Conservation (phyloP, 2,113 vertebrate genomes). For the Aldabrachelys gigantea region DNA sequence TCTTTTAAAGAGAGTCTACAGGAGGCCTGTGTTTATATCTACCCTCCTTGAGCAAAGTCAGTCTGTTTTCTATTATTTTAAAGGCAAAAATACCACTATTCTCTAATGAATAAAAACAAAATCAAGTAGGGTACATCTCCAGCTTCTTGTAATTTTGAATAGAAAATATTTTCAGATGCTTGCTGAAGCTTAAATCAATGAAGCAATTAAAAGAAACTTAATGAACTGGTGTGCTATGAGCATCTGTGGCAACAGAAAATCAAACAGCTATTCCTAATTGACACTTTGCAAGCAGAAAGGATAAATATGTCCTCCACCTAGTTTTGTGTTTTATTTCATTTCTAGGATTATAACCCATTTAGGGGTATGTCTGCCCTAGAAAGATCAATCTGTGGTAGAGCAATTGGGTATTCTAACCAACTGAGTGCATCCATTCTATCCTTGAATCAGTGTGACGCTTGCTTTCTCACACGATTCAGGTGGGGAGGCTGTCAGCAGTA, state of each 20-base stretch:
- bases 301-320: neutral
- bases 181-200: conserved; percentile 12
- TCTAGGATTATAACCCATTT: neutral
- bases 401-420: fast-evolving
- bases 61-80: neutral
- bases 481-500: neutral
- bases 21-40: neutral
- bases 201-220: conserved; percentile 17
- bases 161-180: neutral
- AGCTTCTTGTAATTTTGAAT: neutral
- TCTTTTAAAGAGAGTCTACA: neutral
- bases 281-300: neutral
- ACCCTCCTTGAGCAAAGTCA: neutral
- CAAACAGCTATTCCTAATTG: neutral
- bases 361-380: neutral
- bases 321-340: fast-evolving
- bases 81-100: neutral
- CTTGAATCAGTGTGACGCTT: neutral
- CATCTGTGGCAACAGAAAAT: neutral
- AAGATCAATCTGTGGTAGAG: neutral
- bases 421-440: fast-evolving
- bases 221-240: conserved; percentile 32
- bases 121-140: neutral
- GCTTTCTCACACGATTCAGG: neutral
- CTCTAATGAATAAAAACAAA: neutral